Percentiles rank a stretch among this genome's conserved stretches.
These are phyloP conservation scores for Oryzias sinensis DNA, from an alignment of 2,797 vertebrate species.

Conservation along the genomic window DNA sequence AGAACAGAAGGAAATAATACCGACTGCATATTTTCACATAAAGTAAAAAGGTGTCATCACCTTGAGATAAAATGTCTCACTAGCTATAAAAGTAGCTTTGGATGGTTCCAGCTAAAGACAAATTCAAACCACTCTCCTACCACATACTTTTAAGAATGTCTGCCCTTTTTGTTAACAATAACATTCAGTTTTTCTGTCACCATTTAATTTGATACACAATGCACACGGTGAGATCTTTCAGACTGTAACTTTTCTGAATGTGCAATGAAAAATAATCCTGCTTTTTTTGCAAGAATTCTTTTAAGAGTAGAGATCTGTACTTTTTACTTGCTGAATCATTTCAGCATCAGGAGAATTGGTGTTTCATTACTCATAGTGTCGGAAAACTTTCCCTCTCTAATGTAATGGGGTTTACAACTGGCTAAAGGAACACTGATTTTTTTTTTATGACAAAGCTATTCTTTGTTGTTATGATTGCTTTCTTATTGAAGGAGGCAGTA, in stretches of 20 bases:
- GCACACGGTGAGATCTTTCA: neutral
- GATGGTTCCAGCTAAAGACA: neutral
- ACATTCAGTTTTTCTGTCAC: constrained; percentile 12
- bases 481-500: too few relatives aligned
- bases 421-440: too few relatives aligned
- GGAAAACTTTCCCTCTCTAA: too few relatives aligned
- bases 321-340: neutral
- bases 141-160: constrained; percentile 3
- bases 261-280: neutral
- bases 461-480: too few relatives aligned
- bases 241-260: constrained; percentile 4
- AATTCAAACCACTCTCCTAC: constrained; percentile 6
- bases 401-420: too few relatives aligned
- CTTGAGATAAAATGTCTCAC: constrained; percentile 6
- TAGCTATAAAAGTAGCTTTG: constrained; percentile 2
- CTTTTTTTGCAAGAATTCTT: neutral
- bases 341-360: too few relatives aligned
- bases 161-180: constrained; percentile 11
- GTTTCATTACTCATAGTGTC: too few relatives aligned
- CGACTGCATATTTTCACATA: constrained; percentile 1
- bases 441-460: too few relatives aligned
- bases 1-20: constrained; percentile 8
- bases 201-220: neutral
- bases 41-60: neutral
- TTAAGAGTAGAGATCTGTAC: constrained; percentile 3